Base-by-base conservation (phyloP, 2,113 vertebrate genomes). In the Microcebus murinus region DNA sequence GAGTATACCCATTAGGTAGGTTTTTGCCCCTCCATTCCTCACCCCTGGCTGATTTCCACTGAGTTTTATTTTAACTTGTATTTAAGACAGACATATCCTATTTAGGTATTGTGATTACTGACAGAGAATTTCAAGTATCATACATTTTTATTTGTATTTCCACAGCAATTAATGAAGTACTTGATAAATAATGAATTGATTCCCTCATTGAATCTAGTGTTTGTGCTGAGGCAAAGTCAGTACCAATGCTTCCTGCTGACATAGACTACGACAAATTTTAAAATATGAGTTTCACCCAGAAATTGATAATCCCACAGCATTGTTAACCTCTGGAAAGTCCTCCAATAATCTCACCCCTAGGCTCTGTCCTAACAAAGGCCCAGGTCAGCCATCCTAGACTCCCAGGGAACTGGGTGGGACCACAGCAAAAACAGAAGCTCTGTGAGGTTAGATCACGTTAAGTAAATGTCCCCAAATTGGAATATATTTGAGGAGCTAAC, bases 351-450 rank as follows among this genome's bases (percentile, higher is more conserved):
- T 8, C 1, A 31, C 20, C 6, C 25, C 31, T 39, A 25, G 11
- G 14, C 3, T 76, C 31, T 71, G 4, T 39, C 34, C 45, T 20
- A 31, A 8, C n/a, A 42, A 4, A 3, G 59, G 4, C 6, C 23
- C 13, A 2, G 15, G 3, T 15, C n/a, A 71, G 14, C 12, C 42
- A 61, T 14, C 25, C 12, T 8, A 3, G 0, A 8, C 4, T 11
- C 3, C 42, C 17, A 25, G 25, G 31, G 3, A 11, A 34, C 39
- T 39, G 50, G 31, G n/a, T 8, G 31, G n/a, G 42, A 6, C 8
- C 27, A 25, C 12, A 80, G 6, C 50, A 12, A 55, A 21, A 21
- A 21, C 0, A 67, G 45, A 48, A 39, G 11, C 27, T n/a, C 20
- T 10, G 1, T 59, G 7, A 50, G 12, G 17, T 86, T 65, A 65